Base-by-base conservation (phyloP, 2,113 vertebrate species). In the Protobothrops mucrosquamatus region DNA sequence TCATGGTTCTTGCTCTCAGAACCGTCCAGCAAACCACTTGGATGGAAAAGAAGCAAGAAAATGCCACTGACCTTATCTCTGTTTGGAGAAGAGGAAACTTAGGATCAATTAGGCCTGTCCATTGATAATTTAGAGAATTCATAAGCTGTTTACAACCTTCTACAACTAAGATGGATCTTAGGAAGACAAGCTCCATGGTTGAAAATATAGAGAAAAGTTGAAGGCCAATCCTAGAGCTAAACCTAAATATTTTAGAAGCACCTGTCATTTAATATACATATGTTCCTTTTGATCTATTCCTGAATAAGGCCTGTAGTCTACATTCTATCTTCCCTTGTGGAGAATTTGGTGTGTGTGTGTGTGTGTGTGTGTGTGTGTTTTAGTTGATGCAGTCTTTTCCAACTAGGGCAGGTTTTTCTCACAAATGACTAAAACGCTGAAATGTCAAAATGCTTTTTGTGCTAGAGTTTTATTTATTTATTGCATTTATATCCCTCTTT, bases 1-100 rank as follows among this genome's bases (percentile, higher is more conserved):
- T 98, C 95, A 96, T 96, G 97, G 95, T 97, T 98, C 96, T 97
- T 97, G 89, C 94, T 95, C 96, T 97, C 96, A 95, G 97, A 97
- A 95, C 93, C 96, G 94, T 20, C 94, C 56, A 22, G 56, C 96
- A 97, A 96, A 94, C 95, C 93, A 94, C 57, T 90, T 93, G 95
- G 85, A 61, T 39, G 55, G 74, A 55, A 85, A 89, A 85, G 74
- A 93, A 59, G 11, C 22, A 93, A 48, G 29, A 57, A 90, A 90
- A 51, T 92, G 93, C 57, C 92, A 93, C 91, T 88, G 94, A 96
- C 91, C 89, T 81, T 81, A 81, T 90, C 43, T 69, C 96, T 95
- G 94, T 95, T 55, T 88, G 87, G 93, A 93, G 61, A 57, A 69
- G 87, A 94, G 93, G 89, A 81, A 39, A 94, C 93, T 7, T 34